Conservation (phyloP, 2,113 vertebrate species). For the Poecile atricapillus region DNA sequence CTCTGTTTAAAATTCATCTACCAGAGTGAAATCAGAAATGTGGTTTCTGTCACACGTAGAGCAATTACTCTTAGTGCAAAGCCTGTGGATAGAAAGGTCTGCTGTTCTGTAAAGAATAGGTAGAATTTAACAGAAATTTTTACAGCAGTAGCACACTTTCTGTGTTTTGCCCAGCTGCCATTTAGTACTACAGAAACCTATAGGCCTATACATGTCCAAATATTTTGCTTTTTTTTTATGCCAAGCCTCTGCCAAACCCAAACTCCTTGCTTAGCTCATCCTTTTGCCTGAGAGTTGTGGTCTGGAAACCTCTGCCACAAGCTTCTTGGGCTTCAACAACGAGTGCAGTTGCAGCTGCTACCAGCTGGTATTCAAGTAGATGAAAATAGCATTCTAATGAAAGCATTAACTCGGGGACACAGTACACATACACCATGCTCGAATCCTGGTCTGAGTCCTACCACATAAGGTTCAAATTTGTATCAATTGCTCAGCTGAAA, state of each 20-base stretch:
- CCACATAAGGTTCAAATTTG: background rate
- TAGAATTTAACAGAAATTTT: background rate
- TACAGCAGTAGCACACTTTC: background rate
- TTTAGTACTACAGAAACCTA: background rate
- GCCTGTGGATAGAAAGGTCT: background rate
- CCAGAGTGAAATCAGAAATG: background rate
- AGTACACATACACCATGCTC: too few relatives aligned
- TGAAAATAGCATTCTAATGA: background rate
- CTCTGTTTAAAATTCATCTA: background rate
- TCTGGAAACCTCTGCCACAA: background rate
- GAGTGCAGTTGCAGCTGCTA: background rate
- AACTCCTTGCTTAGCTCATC: background rate
- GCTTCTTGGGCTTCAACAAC: background rate
- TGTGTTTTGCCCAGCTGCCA: background rate
- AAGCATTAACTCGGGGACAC: background rate
- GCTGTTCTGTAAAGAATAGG: background rate
- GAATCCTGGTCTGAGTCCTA: background rate
- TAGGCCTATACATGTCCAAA: fast-evolving
- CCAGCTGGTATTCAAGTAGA: background rate
- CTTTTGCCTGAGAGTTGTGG: background rate
- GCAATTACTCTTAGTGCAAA: background rate
- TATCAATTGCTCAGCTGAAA: fast-evolving
- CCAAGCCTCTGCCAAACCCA: background rate
- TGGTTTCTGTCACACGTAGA: background rate
- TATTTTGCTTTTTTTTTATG: background rate